Base-by-base conservation (phyloP, 2,888 invertebrate genomes). In the Ophion obscuratus region DNA sequence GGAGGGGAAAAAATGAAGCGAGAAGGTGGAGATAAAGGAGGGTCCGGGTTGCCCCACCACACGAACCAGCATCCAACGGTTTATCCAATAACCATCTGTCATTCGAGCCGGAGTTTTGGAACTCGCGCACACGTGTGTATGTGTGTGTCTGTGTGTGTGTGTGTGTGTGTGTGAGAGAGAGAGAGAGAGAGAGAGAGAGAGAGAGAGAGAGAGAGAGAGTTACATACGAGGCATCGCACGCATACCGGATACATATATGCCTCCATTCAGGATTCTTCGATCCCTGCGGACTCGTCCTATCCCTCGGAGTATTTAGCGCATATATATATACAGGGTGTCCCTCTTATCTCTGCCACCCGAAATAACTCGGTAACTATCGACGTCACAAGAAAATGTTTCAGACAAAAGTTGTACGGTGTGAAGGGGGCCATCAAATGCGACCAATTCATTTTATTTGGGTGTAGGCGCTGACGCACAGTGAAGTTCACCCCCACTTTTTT, bases 61-160 rank as follows among this genome's bases (percentile, higher is more conserved):
- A 14, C 3, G 62, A 64, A 79, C 78, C 85, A 85, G 85, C 87
- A 89, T 89, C 84, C 87, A 84, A 88, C 88, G 59, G 78, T 81
- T 86, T 87, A 87, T 88, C 89, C 89, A 90, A 90, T 90, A 89
- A 89, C 87, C 89, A 88, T 88, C 89, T 89, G 89, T 89, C 89
- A 90, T 89, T 88, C 84, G 84, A 85, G 53, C 79, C 78, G 87
- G 82, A 75, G 67, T 83, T 71, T 44, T 53, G 47, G 74, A 74
- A 81, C 81, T 57, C 81, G 79, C 76, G 78, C 77, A 74, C 77
- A 36, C 68, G 44, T 17, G 53, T 14, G 14, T 53, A 11, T 53
- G 53, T 20, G 31, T 24, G 14, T n/a, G n/a, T n/a, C n/a, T n/a
- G n/a, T n/a, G n/a, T n/a, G n/a, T 10, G 31, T 75, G 36, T 36